Base-by-base conservation (phyloP, 2,113 vertebrate genomes). In the Ciconia boyciana region DNA sequence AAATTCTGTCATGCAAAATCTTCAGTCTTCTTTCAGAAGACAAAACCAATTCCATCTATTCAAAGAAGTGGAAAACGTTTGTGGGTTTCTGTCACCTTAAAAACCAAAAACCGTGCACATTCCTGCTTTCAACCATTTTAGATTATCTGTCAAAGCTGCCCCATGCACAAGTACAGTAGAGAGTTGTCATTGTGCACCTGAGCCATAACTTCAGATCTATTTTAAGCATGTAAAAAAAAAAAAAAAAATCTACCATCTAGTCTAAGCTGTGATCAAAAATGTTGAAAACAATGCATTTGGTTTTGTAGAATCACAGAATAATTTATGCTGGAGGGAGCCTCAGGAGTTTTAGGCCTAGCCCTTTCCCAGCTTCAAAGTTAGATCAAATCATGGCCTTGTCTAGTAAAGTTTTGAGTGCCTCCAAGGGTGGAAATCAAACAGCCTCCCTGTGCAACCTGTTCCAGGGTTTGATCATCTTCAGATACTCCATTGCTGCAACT, bases 11-110 rank as follows among this genome's bases (percentile, higher is more conserved):
- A 80, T 34, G 76, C 82, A 97, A 69, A 92, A 95, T 96, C 68
- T 95, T 96, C 87, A 49, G 74, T 96, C 51, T 64, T 79, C 94
- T 96, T 96, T 90, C 82, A 96, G 78, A 94, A 96, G 83, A 87
- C 92, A 79, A 71, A 97, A 78, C 43, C n/a, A 81, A 89, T 97
- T 96, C 49, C 51, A 48, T 96, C 84, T 97, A 13, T 52, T 95
- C 70, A 91, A 68, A 93, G 84, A 72, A 88, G 80, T 93, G 88
- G 93, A 94, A 97, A 96, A 81, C 2, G 7, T 90, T 97, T 95
- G 41, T 90, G 83, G 58, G n/a, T 93, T 95, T 94, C 77, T 94
- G 92, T 95, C 81, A 68, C 64, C 49, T 21, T 82, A 71, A 65
- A 80, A 91, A 72, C 90, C 80, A 92, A 91, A 96, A 64, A 4